Conservation (phyloP, 2,888 invertebrate genomes). For the Coremacera marginata region DNA sequence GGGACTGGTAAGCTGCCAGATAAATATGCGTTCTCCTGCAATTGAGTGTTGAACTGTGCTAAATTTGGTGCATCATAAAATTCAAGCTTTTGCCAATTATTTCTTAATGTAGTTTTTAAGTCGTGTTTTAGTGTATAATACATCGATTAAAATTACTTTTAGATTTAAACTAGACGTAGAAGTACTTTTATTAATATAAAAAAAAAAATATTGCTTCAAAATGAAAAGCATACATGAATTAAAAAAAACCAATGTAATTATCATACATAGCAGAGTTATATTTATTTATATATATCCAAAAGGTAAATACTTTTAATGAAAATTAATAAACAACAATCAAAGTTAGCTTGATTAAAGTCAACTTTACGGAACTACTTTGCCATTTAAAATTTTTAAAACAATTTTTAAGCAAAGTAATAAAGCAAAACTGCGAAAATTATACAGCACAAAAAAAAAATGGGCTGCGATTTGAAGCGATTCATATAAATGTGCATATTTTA, state of each 20-base stretch:
- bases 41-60: not conserved
- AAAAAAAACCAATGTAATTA: not conserved
- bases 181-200: not conserved
- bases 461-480: too few species aligned
- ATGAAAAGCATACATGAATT: not conserved
- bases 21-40: not conserved
- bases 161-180: not conserved
- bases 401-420: too few species aligned
- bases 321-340: too few species aligned
- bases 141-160: not conserved
- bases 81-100: not conserved
- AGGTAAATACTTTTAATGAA: too few species aligned
- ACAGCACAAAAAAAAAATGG: too few species aligned
- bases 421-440: too few species aligned
- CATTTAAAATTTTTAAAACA: too few species aligned
- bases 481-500: too few species aligned
- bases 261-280: too few species aligned
- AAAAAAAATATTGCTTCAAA: not conserved
- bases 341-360: too few species aligned
- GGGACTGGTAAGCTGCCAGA: slow-evolving; percentile 36
- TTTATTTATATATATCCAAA: too few species aligned
- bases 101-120: not conserved
- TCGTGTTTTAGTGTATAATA: slow-evolving; percentile 5
- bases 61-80: not conserved
- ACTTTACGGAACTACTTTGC: too few species aligned